Evolutionary conservation across 2,113 vertebrate species (phyloP), one percentile per base, ranked within the genome.

Genomic region (Suncus etruscus): DNA sequence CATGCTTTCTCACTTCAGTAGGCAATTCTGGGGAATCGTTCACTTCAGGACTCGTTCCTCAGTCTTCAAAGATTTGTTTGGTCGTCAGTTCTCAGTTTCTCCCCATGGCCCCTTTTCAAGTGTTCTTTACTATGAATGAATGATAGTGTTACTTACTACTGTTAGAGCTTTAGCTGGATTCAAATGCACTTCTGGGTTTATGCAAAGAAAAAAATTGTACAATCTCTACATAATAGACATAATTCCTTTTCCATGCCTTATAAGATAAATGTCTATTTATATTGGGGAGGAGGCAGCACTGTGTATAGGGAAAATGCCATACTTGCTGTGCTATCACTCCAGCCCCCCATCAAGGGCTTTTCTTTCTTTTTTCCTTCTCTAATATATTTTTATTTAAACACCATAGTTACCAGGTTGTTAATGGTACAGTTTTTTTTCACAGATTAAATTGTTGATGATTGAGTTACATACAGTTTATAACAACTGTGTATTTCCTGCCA

Each of bases 81-180:
- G 22, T 15, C 18, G 9, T 20, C 58, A 8, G 48, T 63, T 54
- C 18, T 86, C 70, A 69, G 69, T 29, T 78, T 74, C 70, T 14
- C 15, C 54, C 63, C 4, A 45, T 16, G 15, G 24, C 16, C 20
- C 20, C 6, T 65, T 87, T 83, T 24, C 51, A 77, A 89, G 76
- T 65, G 48, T 47, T 39, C 29, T 90, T 92, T 89, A 65, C n/a
- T 25, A 8, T 9, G 15, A 86, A 86, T 73, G 74, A 83, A 22
- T 66, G 15, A 39, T 1, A 45, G 50, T 45, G 8, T 48, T 86
- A 10, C 72, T 48, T 86, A 10, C 72, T 75, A 58, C 50, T 83
- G 15, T 86, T 39, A 39, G 1, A 86, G n/a, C 79, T 9, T 8
- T 20, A 63, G n/a, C 16, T 70, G 45, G 12, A 89, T 77, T 82